Evolutionary conservation across 2,113 vertebrate genomes (phyloP).

Genomic region (Recurvirostra avosetta): DNA sequence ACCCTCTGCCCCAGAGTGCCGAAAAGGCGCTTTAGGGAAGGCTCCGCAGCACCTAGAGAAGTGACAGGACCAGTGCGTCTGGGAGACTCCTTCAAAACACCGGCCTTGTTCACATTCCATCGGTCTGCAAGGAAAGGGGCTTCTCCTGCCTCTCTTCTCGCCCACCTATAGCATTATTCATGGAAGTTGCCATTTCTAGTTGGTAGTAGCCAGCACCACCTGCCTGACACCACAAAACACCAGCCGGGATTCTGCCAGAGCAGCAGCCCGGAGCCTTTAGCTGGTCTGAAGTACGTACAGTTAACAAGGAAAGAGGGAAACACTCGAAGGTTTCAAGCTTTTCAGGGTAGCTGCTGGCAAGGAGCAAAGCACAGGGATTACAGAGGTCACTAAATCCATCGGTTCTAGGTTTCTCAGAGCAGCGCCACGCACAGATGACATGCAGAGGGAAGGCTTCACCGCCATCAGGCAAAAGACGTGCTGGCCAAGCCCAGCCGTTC

Average conservation of each 20-base stretch:
- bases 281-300: fast-evolving
- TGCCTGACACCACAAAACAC: fast-evolving
- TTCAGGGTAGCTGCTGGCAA: neutral
- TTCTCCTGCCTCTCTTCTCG: neutral
- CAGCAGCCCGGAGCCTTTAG: neutral
- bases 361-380: neutral
- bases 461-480: no score
- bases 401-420: neutral
- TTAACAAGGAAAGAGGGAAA: neutral
- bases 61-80: neutral
- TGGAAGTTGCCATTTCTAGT: neutral
- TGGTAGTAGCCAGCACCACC: neutral
- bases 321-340: neutral
- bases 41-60: neutral
- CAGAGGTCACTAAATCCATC: neutral
- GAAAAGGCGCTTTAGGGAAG: neutral
- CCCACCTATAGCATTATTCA: neutral
- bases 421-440: neutral
- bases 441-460: neutral
- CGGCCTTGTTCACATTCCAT: neutral
- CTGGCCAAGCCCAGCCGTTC: neutral
- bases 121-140: neutral
- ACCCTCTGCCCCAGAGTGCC: no score
- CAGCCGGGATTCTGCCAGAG: neutral
- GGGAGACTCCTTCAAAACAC: neutral